Conservation (phyloP, 2,797 vertebrate genomes). For the Erpetoichthys calabaricus region DNA sequence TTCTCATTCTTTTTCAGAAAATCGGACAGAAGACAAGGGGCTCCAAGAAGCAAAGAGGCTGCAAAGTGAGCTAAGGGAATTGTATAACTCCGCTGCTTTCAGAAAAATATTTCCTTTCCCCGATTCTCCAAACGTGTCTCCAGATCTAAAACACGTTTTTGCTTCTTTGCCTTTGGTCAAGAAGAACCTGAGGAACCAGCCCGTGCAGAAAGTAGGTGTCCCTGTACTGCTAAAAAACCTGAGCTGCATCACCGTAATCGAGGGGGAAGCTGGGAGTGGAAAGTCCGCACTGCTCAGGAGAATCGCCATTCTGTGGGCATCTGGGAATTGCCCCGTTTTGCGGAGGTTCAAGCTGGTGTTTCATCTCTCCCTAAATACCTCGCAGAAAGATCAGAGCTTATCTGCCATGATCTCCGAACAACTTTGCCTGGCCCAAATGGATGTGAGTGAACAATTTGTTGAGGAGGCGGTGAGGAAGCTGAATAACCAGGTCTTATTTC, state of each 20-base stretch:
- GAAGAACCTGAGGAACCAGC: conserved; percentile 20
- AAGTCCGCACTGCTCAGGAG: conserved; percentile 28
- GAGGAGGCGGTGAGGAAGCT: conserved; percentile 13
- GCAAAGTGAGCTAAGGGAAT: conserved; percentile 13
- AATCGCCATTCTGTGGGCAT: conserved; percentile 32
- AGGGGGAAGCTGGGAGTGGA: conserved; percentile 31
- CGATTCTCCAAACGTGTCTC: conserved; percentile 7
- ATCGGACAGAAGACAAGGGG: conserved; percentile 10
- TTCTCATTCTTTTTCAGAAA: conserved; percentile 15
- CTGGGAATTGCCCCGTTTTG: conserved; percentile 26
- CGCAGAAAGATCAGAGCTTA: conserved; percentile 16
- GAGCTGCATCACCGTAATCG: conserved; percentile 25
- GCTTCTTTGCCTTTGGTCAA: conserved; percentile 23
- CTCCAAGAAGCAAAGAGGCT: conserved; percentile 18
- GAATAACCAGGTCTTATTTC: conserved; percentile 25
- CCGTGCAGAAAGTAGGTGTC: conserved; percentile 18
- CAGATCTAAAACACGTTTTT: conserved; percentile 17
- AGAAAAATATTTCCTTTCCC: conserved; percentile 16
- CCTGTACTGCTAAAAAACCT: conserved; percentile 20
- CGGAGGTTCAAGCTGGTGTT: conserved; percentile 33
- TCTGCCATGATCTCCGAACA: conserved; percentile 21
- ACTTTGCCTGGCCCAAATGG: conserved; percentile 10
- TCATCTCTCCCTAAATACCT: conserved; percentile 23
- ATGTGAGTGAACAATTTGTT: conserved; percentile 18
- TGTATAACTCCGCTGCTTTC: conserved; percentile 20